These are phyloP conservation scores for Linhomoeus sp. DNA, from an alignment of 2,888 invertebrate species.

Conservation along the genomic window DNA sequence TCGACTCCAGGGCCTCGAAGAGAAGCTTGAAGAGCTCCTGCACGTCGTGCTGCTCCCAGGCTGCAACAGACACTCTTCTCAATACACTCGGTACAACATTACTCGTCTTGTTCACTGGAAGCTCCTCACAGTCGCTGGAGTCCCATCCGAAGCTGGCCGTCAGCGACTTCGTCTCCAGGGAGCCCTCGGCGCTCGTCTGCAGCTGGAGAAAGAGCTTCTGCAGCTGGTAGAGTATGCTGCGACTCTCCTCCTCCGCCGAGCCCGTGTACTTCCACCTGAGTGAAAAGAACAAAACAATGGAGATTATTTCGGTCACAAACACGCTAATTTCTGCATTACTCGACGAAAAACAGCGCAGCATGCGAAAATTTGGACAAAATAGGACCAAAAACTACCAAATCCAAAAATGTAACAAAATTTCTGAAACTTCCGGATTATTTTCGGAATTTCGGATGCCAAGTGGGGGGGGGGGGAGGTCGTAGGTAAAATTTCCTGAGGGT, in stretches of 20 bases:
- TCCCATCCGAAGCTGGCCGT: conserved; percentile 78
- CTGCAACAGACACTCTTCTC: conserved; percentile 27
- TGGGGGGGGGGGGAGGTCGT: no score
- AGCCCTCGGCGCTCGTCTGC: conserved; percentile 55
- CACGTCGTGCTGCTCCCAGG: conserved; percentile 79
- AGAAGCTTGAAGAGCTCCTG: conserved; percentile 70
- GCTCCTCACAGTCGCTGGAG: conserved; percentile 43
- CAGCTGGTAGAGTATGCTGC: conserved; percentile 62
- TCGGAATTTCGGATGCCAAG: no score
- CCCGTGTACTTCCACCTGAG: conserved; percentile 13
- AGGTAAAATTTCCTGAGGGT: no score
- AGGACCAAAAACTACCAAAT: no score
- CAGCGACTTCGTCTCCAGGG: conserved; percentile 64
- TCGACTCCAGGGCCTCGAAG: conserved; percentile 68
- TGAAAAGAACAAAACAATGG: no score
- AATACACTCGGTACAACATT: not conserved
- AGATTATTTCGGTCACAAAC: no score
- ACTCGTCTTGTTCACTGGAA: not conserved
- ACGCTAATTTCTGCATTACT: no score
- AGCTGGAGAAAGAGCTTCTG: conserved; percentile 63
- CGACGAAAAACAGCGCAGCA: no score
- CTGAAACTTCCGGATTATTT: no score
- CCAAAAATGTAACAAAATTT: no score
- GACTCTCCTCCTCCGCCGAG: conserved; percentile 40
- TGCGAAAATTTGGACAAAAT: no score